Evolutionary conservation across 2,113 vertebrate species (phyloP), one percentile per base, ranked within the genome.

Genomic region (Campylorhamphus procurvoides): DNA sequence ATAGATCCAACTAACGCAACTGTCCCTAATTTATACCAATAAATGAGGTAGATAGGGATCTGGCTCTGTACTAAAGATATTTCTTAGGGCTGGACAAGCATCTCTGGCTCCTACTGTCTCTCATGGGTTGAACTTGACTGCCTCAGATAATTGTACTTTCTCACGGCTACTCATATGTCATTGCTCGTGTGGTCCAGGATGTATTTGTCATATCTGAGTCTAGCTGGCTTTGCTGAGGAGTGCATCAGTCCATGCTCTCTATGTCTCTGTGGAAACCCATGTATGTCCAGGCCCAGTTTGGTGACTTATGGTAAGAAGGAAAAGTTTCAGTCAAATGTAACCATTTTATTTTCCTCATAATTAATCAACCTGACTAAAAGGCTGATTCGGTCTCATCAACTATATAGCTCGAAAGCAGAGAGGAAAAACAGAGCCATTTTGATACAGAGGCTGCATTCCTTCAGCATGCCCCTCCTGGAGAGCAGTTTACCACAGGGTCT

Each of bases 401-500:
- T 93, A 31, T 22, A 23, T 60, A 67, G 78, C 67, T 93, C 49
- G 74, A 89, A 80, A 82, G 60, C 16, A 89, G 79, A 94, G 89
- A 89, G 78, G 67, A 77, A 94, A 90, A 78, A 4, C 79, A 83
- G 85, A 87, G 25, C 52, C 66, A 78, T 94, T 89, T 50, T 93
- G 80, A 64, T 94, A 67, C 23, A 29, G 60, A 69, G 52, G 37
- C 71, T 84, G 55, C 77, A 59, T 96, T 94, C 80, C 90, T 96
- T 87, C 3, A 12, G 81, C 8, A 4, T 71, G 46, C 64, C 27
- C 77, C 52, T 85, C 76, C 72, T n/a, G 76, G 60, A 63, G 81
- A 44, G 78, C 8, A 40, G 86, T 84, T 96, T 89, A 33, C 68
- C 84, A 46, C 66, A 58, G 75, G 68, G 42, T 82, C 60, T 89